Conservation (phyloP, 23 tunicate genomes). For the Trididemnum nubilum region DNA sequence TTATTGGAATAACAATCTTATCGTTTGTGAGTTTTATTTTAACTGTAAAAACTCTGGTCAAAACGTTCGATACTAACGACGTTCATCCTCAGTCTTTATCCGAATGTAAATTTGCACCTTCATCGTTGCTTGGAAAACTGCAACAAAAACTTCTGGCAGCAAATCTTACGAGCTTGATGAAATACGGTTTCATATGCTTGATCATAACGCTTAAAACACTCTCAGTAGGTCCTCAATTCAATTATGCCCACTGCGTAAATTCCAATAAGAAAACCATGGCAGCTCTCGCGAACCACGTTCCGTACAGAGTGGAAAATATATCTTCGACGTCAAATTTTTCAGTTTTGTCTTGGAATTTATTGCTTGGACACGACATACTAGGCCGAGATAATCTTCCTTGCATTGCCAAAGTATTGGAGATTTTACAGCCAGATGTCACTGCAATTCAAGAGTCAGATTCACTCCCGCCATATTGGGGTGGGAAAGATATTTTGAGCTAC, state of each 20-base stretch:
- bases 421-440: constrained; percentile 46
- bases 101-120: too few relatives aligned
- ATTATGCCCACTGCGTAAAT: background rate
- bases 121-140: too few relatives aligned
- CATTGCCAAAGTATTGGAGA: constrained; percentile 23
- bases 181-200: background rate
- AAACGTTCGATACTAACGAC: too few relatives aligned
- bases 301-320: background rate
- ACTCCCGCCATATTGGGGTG: constrained; percentile 81
- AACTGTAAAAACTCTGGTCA: too few relatives aligned
- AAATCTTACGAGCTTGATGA: background rate
- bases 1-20: background rate
- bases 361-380: constrained; percentile 60
- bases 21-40: background rate
- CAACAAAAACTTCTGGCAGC: too few relatives aligned
- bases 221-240: background rate
- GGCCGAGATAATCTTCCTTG: constrained; percentile 67
- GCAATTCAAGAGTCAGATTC: constrained; percentile 83
- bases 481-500: constrained; percentile 65
- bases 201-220: background rate
- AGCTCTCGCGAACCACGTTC: background rate
- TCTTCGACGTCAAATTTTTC: constrained; percentile 14
- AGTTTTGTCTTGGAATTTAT: constrained; percentile 75
- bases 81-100: too few relatives aligned
- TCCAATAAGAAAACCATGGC: background rate